phyloP scores from a whole-genome alignment of 2,113 vertebrate genomes.

The Prunella himalayana region DNA sequence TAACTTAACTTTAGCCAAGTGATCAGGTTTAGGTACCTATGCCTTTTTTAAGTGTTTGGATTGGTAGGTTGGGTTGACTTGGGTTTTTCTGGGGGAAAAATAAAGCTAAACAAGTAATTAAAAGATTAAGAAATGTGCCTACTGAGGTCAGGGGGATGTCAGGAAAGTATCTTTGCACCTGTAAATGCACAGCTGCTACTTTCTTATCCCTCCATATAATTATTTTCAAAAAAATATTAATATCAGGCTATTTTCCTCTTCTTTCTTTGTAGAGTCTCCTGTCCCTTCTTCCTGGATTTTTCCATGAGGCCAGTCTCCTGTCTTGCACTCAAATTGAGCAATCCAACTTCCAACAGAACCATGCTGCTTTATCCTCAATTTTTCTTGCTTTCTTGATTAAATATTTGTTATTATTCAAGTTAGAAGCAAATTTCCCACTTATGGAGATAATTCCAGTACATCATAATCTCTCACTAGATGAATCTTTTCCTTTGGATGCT shows the following conservation, averaged over 20 bases:
- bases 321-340: not conserved
- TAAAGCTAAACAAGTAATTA: not conserved
- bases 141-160: not conserved
- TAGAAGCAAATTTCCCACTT: not conserved
- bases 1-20: not conserved
- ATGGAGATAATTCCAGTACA: not conserved
- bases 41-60: not conserved
- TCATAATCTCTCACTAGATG: not conserved
- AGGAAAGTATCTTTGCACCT: not conserved
- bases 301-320: not conserved
- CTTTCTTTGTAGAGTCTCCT: not conserved
- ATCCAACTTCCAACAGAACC: not conserved
- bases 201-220: not conserved
- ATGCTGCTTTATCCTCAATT: not conserved
- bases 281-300: not conserved
- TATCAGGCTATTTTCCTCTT: not conserved
- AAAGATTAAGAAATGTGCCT: not conserved
- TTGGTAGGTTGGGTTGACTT: not conserved
- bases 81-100: not conserved
- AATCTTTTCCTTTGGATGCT: not conserved
- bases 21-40: not conserved
- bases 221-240: not conserved
- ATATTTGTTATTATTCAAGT: not conserved
- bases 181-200: not conserved
- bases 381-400: not conserved